Percentiles rank a stretch among this genome's conserved stretches.
phyloP scores from a whole-genome alignment of 2,888 invertebrate genomes.

The Lysandra coridon region DNA sequence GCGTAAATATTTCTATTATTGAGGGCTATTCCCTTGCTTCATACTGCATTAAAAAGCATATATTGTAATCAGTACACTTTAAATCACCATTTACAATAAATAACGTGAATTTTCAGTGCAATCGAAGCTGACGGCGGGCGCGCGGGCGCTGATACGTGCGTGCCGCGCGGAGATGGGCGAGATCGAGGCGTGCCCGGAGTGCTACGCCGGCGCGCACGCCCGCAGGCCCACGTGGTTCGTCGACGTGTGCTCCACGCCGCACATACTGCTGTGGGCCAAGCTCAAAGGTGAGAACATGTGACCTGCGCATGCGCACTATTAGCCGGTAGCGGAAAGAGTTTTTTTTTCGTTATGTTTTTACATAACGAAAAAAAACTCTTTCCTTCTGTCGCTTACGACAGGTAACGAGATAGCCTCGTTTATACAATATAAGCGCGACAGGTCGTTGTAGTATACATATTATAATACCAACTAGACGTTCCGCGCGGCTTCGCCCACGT shows the following conservation, averaged over 20 bases:
- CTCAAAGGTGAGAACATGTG: slow-evolving; percentile 83
- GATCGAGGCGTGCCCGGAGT: slow-evolving; percentile 96
- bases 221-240: slow-evolving; percentile 93
- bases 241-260: slow-evolving; percentile 94
- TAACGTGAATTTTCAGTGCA: slow-evolving; percentile 77
- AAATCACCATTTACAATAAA: not conserved
- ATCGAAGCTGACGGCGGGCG: slow-evolving; percentile 87
- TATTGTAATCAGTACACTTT: no score
- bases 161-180: slow-evolving; percentile 94
- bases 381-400: no score
- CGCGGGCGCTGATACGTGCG: slow-evolving; percentile 89
- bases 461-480: no score
- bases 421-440: no score
- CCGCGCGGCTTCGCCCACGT: no score
- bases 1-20: no score
- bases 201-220: slow-evolving; percentile 92
- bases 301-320: not conserved
- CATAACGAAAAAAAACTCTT: no score
- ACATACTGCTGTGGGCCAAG: slow-evolving; percentile 97
- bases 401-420: no score
- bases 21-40: no score
- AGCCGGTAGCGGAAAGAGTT: not conserved
- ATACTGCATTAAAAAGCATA: no score
- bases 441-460: no score
- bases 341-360: slow-evolving; percentile 51